Percentiles rank a stretch among this genome's conserved stretches.
These are phyloP conservation scores for Oncorhynchus gorbuscha DNA, from an alignment of 2,113 vertebrate genomes.

Conservation along the genomic window DNA sequence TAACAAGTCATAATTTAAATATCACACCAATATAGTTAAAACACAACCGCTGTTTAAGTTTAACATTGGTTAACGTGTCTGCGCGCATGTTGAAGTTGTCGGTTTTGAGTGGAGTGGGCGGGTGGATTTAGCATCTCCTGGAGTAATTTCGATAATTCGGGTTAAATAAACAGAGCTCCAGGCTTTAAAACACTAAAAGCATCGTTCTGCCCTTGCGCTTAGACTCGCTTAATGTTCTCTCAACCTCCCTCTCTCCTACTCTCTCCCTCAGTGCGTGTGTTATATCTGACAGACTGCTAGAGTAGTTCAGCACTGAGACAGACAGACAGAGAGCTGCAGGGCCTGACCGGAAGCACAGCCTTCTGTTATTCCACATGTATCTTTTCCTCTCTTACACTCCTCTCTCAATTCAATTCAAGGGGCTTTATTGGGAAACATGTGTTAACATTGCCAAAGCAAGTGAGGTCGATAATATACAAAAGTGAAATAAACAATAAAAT, in stretches of 20 bases:
- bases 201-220: constrained; percentile 1
- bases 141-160: constrained; percentile 36
- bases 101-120: not conserved
- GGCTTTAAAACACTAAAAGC: constrained; percentile 30
- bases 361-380: constrained; percentile 35
- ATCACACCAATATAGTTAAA: constrained; percentile 30
- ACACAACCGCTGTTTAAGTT: constrained; percentile 38
- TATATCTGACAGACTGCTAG: constrained; percentile 55
- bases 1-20: constrained; percentile 62
- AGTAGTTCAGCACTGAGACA: constrained; percentile 20
- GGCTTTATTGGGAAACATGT: no score
- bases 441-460: no score
- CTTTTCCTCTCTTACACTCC: constrained; percentile 6
- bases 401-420: no score
- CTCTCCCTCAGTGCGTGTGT: not conserved
- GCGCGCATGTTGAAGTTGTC: not conserved
- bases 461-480: no score
- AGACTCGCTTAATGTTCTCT: constrained; percentile 1
- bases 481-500: no score
- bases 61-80: constrained; percentile 2
- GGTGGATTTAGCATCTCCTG: not conserved
- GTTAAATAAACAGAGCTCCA: constrained; percentile 43
- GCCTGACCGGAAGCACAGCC: constrained; percentile 52
- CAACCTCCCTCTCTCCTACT: not conserved
- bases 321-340: constrained; percentile 40